Conservation (phyloP, 2,113 vertebrate species). For the Eulemur macaco region DNA sequence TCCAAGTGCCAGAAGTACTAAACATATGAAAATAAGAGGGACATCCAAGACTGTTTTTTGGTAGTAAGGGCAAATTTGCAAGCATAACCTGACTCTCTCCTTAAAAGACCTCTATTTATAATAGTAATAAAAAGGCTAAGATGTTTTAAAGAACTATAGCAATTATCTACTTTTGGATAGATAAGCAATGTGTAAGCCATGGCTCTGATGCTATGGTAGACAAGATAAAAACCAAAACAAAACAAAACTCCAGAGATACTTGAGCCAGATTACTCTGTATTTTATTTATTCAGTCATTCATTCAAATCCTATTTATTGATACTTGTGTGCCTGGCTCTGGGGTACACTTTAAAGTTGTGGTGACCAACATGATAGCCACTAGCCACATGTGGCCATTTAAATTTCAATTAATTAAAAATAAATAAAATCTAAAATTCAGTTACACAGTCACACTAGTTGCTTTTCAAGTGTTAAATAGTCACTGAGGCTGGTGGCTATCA, state of each 20-base stretch:
- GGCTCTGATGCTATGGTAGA: background rate
- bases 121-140: constrained; percentile 1
- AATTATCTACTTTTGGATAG: background rate
- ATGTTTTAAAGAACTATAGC: background rate
- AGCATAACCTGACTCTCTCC: background rate
- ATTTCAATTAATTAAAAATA: background rate
- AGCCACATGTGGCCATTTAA: background rate
- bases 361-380: background rate
- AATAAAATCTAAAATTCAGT: background rate
- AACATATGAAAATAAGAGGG: background rate
- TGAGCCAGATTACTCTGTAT: background rate
- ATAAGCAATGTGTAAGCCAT: background rate
- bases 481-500: too few species aligned
- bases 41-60: background rate
- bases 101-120: background rate
- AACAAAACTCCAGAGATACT: background rate
- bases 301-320: background rate
- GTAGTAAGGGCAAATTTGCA: background rate
- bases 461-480: background rate
- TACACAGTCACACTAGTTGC: background rate
- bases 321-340: background rate
- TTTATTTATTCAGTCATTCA: background rate
- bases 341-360: background rate
- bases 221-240: background rate
- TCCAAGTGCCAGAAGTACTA: background rate